Conservation (phyloP, 2,888 invertebrate species). For the Lasioglossum pauxillum region DNA sequence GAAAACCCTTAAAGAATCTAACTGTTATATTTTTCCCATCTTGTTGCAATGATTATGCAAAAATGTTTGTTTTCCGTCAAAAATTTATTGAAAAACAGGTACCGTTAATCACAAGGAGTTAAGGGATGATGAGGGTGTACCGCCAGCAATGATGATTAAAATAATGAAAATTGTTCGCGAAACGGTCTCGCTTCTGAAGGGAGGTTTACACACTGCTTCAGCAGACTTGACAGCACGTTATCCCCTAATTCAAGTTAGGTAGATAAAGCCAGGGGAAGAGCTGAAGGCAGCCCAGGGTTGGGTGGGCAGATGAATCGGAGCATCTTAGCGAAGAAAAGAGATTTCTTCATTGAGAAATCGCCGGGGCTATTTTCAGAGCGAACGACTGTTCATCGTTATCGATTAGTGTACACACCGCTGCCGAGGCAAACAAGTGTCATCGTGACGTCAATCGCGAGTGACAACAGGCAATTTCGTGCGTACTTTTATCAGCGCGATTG, state of each 20-base stretch:
- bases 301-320: neutral
- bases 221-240: neutral
- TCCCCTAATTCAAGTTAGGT: neutral
- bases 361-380: conserved; percentile 39
- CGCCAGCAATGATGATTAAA: no score
- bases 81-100: neutral
- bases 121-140: neutral
- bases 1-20: neutral
- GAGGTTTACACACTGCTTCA: neutral
- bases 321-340: neutral
- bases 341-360: conserved; percentile 46
- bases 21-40: neutral
- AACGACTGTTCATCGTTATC: conserved; percentile 58
- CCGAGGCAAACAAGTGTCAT: conserved; percentile 69
- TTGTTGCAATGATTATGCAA: neutral
- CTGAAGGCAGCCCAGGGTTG: neutral
- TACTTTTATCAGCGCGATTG: conserved; percentile 55
- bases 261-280: neutral
- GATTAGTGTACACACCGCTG: conserved; percentile 46
- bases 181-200: neutral
- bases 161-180: neutral
- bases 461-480: conserved; percentile 49
- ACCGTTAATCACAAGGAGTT: neutral
- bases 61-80: no score
- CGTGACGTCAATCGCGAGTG: conserved; percentile 68